phyloP scores from a whole-genome alignment of 2,113 vertebrate genomes.

The Scytalopus superciliaris region DNA sequence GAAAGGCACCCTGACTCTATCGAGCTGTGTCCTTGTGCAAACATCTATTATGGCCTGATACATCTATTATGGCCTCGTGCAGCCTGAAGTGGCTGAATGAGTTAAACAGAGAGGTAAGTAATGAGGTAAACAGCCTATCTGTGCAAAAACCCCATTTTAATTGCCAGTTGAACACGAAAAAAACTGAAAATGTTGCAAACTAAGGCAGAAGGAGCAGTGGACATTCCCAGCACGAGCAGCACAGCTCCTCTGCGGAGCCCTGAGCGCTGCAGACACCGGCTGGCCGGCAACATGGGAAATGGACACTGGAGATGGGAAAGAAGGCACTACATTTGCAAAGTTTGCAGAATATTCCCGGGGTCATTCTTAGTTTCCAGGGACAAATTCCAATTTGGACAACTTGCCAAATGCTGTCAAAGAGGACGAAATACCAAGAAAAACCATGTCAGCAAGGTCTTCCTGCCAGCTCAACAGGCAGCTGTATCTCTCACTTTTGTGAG shows the following conservation, averaged over 20 bases:
- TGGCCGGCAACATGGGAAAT: not conserved
- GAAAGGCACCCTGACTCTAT: rapidly evolving
- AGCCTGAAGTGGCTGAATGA: not conserved
- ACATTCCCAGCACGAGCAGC: not conserved
- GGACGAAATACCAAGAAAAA: not conserved
- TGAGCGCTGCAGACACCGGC: too few species aligned
- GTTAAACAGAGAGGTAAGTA: not conserved
- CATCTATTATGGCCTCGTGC: rapidly evolving
- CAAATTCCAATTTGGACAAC: not conserved
- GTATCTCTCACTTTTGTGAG: not conserved
- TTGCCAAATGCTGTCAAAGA: not conserved
- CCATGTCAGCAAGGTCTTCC: not conserved
- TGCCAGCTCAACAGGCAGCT: not conserved
- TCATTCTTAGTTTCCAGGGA: not conserved
- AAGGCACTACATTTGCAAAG: not conserved
- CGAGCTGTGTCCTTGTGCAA: not conserved
- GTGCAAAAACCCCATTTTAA: not conserved
- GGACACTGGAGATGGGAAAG: too few species aligned
- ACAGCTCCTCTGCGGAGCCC: rapidly evolving
- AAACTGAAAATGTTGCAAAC: not conserved
- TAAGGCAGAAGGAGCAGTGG: not conserved
- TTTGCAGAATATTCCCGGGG: not conserved
- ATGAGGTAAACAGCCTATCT: not conserved
- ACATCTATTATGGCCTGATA: too few species aligned
- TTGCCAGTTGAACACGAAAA: not conserved